These are phyloP conservation scores for Philantomba maxwellii DNA, from an alignment of 2,113 vertebrate genomes.

Conservation along the genomic window DNA sequence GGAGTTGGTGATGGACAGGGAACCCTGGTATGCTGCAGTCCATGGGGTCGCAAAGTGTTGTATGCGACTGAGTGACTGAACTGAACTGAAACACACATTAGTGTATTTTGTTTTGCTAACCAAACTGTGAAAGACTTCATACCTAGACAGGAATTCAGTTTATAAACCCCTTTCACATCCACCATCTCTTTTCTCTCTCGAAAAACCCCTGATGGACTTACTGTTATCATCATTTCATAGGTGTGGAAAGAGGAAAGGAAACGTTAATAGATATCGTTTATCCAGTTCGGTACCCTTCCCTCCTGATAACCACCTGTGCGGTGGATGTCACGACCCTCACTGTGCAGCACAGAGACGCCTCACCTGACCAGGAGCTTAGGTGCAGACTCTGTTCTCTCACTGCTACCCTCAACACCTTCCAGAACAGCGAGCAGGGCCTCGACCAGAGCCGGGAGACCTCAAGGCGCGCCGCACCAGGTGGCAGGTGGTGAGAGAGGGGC, in stretches of 20 bases:
- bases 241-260: background rate
- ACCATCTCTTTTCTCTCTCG: background rate
- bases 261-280: background rate
- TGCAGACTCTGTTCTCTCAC: background rate
- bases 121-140: background rate
- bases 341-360: background rate
- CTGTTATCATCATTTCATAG: background rate
- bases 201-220: background rate
- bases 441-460: accelerated
- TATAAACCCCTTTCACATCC: background rate
- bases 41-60: background rate
- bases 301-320: background rate
- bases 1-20: background rate
- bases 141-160: background rate
- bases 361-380: background rate
- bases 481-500: background rate
- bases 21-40: background rate
- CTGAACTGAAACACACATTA: background rate
- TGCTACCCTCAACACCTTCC: background rate
- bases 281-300: background rate
- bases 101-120: background rate
- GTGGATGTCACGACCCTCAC: background rate
- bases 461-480: accelerated
- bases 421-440: background rate
- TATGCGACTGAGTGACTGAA: background rate